Conservation (phyloP, 1,140 invertebrate genomes). For the Leptopilina boulardi region DNA sequence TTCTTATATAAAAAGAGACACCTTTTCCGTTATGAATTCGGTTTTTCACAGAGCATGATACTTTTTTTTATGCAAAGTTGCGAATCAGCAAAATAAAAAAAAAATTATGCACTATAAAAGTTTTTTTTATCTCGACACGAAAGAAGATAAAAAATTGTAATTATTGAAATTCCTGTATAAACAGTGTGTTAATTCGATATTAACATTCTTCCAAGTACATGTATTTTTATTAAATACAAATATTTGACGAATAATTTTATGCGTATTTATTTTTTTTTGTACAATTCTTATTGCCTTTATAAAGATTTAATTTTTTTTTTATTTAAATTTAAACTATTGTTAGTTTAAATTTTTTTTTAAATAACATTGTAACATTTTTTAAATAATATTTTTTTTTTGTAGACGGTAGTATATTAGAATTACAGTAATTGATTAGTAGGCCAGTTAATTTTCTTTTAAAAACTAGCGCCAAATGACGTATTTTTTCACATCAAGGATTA, state of each 20-base stretch:
- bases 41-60: neutral
- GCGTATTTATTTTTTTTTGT: neutral
- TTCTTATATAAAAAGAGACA: neutral
- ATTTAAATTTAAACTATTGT: no score
- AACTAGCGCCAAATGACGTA: neutral
- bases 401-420: neutral
- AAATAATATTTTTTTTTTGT: no score
- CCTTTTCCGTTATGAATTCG: constrained; percentile 6
- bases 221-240: constrained; percentile 31
- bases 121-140: neutral
- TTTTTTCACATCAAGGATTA: neutral
- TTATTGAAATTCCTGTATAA: constrained; percentile 6
- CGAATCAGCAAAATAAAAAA: neutral
- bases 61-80: no score
- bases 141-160: neutral
- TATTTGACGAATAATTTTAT: constrained; percentile 13
- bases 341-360: no score
- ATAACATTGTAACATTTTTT: no score
- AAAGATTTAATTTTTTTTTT: neutral
- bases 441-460: neutral
- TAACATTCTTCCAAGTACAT: constrained; percentile 13
- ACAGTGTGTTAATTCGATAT: constrained; percentile 8
- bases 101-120: neutral
- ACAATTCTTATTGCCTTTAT: neutral
- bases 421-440: neutral